Base-by-base conservation (phyloP, 2,113 vertebrate genomes). In the Pseudorhombus dupliciocellatus region DNA sequence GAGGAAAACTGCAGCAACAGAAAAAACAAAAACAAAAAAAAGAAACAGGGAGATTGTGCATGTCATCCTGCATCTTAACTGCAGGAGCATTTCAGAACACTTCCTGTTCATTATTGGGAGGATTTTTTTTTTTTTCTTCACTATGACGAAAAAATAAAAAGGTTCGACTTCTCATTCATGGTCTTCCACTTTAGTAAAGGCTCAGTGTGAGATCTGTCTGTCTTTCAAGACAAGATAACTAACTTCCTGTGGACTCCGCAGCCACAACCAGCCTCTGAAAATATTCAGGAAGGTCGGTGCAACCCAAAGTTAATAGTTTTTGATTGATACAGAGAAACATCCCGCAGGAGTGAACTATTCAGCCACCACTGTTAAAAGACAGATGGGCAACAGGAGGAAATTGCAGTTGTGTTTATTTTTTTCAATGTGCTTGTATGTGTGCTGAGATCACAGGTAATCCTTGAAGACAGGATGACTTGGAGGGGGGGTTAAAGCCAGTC, bases 241-340 rank as follows among this genome's bases (percentile, higher is more conserved):
- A 44, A 56, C 63, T 51, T 60, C 48, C 70, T 26, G 28, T 31
- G 42, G 30, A n/a, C 22, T 70, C 30, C 8, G 25, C 28, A 63
- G 50, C 51, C 59, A 56, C 51, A 46, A 20, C 15, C 46, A 64
- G 44, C 62, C 60, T 48, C n/a, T 81, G 18, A 60, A 53, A 84
- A 87, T 84, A 87, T 81, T 75, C 74, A 66, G 69, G 66, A 83
- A 84, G 87, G 88, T 84, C 77, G 83, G 63, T 66, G 59, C 50
- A 54, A 70, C 80, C 67, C 77, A 21, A 73, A 51, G 37, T 61
- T 71, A 66, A 86, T 72, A 60, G 46, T 53, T 87, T 79, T 61
- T 84, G 80, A 88, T 87, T 80, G 81, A 66, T 68, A 71, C 59
- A 15, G 60, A 42, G 48, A 63, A 34, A 53, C 75, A 80, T 61